phyloP scores from a whole-genome alignment of 92 coral and sea anemone genomes.

The Montipora capitata region DNA sequence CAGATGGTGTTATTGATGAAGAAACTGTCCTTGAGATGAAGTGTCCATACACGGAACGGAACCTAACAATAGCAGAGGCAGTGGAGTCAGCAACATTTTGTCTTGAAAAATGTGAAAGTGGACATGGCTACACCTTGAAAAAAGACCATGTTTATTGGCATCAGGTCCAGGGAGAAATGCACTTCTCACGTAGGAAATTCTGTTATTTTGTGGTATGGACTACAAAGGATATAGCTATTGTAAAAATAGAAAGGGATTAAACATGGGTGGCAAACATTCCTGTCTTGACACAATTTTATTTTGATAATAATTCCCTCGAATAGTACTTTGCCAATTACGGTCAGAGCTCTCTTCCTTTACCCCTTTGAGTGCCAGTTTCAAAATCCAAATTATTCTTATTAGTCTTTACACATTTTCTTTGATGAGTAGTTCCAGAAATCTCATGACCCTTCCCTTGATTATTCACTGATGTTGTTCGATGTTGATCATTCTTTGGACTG shows the following conservation, averaged over 20 bases:
- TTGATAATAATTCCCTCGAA: background rate
- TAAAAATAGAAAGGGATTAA: constrained; percentile 4
- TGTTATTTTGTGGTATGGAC: constrained; percentile 15
- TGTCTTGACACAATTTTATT: background rate
- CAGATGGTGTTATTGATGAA: no score
- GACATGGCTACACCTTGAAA: constrained; percentile 24
- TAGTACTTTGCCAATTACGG: background rate
- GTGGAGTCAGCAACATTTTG: constrained; percentile 44
- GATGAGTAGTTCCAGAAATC: no score
- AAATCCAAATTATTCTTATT: background rate
- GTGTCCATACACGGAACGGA: constrained; percentile 11
- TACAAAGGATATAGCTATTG: constrained; percentile 10
- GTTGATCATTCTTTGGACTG: no score
- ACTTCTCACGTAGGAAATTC: constrained; percentile 6
- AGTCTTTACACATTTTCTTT: no score
- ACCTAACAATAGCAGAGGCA: constrained; percentile 20
- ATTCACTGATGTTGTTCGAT: no score
- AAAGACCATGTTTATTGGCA: constrained; percentile 22
- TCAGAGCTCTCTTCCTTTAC: background rate
- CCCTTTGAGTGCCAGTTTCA: background rate
- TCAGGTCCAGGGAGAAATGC: constrained; percentile 29
- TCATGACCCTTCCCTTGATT: no score
- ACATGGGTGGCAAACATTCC: constrained; percentile 34
- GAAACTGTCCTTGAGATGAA: background rate
- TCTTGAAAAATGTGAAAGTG: constrained; percentile 37